phyloP scores from a whole-genome alignment of 2,113 vertebrate species.

The Pygoscelis adeliae region DNA sequence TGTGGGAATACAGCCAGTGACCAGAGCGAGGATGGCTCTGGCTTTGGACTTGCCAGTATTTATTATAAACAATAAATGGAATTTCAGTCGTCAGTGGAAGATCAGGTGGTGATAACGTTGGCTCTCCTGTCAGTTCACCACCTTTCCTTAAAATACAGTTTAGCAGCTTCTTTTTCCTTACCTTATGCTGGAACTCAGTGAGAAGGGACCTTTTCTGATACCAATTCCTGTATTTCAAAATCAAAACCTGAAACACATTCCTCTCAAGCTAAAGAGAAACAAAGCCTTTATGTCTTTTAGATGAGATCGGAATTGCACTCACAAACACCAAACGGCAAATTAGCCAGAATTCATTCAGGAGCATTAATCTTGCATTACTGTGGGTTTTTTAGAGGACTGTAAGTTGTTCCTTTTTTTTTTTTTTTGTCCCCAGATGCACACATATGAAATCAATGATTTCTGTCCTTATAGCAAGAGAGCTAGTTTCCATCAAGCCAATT shows the following conservation, averaged over 20 bases:
- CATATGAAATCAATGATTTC: background rate
- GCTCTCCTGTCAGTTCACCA: background rate
- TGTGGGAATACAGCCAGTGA: background rate
- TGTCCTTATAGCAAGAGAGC: background rate
- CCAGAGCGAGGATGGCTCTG: background rate
- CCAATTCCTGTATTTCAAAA: background rate
- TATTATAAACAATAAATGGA: background rate
- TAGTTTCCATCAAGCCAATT: constrained; percentile 54
- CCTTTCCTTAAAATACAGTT: background rate
- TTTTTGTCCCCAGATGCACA: background rate
- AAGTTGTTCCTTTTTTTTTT: background rate
- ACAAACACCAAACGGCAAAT: background rate
- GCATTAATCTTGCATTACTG: background rate
- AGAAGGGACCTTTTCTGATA: background rate
- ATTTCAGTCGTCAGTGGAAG: background rate
- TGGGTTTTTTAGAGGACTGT: background rate
- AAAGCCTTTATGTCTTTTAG: background rate
- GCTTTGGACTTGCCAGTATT: background rate
- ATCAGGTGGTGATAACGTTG: background rate
- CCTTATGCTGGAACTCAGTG: background rate
- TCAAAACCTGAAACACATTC: background rate
- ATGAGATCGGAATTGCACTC: background rate
- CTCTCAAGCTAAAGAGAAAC: background rate
- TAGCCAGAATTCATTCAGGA: background rate
- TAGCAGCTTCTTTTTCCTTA: background rate